Percentiles rank a stretch among this genome's conserved stretches.
Conservation (phyloP, 1,140 invertebrate genomes). For the Caerostris extrusa region DNA sequence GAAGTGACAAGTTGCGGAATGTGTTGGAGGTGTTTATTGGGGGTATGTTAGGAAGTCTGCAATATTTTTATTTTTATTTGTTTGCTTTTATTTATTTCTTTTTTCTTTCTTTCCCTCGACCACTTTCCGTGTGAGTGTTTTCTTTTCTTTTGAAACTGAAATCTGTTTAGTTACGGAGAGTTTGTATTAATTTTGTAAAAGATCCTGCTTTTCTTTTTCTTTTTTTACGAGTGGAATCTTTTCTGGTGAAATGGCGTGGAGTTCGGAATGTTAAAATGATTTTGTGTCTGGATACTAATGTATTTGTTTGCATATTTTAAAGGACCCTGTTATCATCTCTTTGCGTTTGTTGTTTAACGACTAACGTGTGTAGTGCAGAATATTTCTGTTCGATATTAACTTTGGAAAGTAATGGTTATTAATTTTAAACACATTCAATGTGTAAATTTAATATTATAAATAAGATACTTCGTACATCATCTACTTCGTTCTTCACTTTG, state of each 20-base stretch:
- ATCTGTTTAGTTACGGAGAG: constrained; percentile 35
- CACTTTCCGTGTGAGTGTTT: background rate
- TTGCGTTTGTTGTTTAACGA: no score
- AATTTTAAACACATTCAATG: no score
- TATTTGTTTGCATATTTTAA: background rate
- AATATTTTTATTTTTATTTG: background rate
- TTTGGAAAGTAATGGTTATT: no score
- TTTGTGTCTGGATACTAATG: background rate
- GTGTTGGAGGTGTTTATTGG: background rate
- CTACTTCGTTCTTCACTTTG: no score
- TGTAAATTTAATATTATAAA: no score
- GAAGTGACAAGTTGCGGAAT: constrained; percentile 45
- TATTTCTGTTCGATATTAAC: no score
- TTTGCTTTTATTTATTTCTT: background rate
- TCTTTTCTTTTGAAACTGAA: background rate
- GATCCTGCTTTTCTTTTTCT: no score
- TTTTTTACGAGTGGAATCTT: background rate
- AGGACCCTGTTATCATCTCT: background rate
- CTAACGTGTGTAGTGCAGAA: no score
- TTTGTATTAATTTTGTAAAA: constrained; percentile 54
- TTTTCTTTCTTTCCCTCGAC: no score
- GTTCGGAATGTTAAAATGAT: background rate
- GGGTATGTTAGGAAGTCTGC: no score
- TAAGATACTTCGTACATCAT: no score
- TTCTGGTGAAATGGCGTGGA: background rate